Evolutionary conservation across 2,888 invertebrate genomes (phyloP).

Genomic region (Lasioglossum zephyrum): DNA sequence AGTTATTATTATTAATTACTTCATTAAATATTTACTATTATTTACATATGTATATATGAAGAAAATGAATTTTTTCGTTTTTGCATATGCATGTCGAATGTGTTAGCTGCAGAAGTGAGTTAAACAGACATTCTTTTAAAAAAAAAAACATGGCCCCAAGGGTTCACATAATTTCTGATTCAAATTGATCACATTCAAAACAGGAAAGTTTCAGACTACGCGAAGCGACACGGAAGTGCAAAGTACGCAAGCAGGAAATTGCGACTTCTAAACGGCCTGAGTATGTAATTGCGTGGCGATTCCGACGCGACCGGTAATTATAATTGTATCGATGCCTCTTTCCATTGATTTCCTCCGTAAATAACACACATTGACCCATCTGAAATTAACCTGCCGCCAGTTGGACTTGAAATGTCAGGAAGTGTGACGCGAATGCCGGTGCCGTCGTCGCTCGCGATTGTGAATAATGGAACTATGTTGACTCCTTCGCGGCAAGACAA

Average conservation of each 20-base stretch:
- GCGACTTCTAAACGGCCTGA: too few species aligned
- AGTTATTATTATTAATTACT: too few species aligned
- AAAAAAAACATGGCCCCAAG: background rate
- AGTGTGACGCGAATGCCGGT: constrained; percentile 7
- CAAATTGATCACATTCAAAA: too few species aligned
- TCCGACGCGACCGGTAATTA: background rate
- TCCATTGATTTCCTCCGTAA: constrained; percentile 33
- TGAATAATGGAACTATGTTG: constrained; percentile 42
- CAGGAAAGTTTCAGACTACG: too few species aligned
- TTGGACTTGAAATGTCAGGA: constrained; percentile 52
- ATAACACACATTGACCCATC: constrained; percentile 38
- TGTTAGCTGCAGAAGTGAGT: background rate
- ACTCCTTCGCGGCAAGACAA: constrained; percentile 29
- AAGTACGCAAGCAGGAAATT: too few species aligned
- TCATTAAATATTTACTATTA: too few species aligned
- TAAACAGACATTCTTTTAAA: background rate
- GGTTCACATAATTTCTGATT: too few species aligned
- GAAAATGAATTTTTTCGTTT: background rate
- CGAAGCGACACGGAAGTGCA: too few species aligned
- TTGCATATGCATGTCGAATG: background rate
- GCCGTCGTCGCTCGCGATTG: background rate
- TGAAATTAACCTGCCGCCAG: constrained; percentile 45
- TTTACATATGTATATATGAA: background rate
- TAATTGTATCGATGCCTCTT: background rate
- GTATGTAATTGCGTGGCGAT: background rate